phyloP scores from a whole-genome alignment of 2,888 invertebrate species.

The Anoplius nigerrimus region DNA sequence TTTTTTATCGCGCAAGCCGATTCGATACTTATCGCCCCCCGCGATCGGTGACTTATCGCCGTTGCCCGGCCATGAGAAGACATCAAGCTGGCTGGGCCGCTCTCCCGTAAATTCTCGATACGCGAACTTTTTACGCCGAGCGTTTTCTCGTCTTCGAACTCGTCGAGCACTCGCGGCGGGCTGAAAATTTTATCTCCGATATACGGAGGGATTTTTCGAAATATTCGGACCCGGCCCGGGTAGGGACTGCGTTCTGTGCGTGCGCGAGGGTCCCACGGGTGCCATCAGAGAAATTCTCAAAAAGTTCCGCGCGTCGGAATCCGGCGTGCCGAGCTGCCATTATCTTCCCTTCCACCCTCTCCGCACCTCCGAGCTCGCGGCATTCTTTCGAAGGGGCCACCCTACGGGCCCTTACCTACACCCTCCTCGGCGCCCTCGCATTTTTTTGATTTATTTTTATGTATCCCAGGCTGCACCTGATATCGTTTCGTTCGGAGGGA shows the following conservation, averaged over 20 bases:
- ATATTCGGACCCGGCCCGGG: conserved; percentile 40
- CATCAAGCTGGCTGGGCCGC: neutral
- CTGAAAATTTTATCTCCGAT: conserved; percentile 32
- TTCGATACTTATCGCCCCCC: neutral
- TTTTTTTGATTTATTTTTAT: conserved; percentile 54
- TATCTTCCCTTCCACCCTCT: conserved; percentile 22
- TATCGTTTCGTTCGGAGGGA: conserved; percentile 18
- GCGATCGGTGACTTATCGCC: conserved; percentile 6
- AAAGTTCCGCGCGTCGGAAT: conserved; percentile 43
- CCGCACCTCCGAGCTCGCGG: conserved; percentile 6
- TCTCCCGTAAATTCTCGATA: conserved; percentile 2
- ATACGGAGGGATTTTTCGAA: conserved; percentile 48
- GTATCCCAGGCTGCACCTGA: conserved; percentile 30
- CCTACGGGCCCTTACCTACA: neutral
- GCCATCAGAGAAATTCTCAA: conserved; percentile 48
- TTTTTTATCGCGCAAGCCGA: neutral
- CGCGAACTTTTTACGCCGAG: conserved; percentile 8
- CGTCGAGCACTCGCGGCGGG: no score
- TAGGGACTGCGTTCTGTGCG: conserved; percentile 30
- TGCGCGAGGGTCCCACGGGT: conserved; percentile 47
- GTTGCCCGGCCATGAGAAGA: neutral
- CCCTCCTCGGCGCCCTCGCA: conserved; percentile 13
- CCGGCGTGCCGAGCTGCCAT: conserved; percentile 29
- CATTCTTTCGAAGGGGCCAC: neutral
- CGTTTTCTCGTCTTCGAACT: neutral